Evolutionary conservation across 2,888 invertebrate species (phyloP).

Genomic region (Griposia aprilina): DNA sequence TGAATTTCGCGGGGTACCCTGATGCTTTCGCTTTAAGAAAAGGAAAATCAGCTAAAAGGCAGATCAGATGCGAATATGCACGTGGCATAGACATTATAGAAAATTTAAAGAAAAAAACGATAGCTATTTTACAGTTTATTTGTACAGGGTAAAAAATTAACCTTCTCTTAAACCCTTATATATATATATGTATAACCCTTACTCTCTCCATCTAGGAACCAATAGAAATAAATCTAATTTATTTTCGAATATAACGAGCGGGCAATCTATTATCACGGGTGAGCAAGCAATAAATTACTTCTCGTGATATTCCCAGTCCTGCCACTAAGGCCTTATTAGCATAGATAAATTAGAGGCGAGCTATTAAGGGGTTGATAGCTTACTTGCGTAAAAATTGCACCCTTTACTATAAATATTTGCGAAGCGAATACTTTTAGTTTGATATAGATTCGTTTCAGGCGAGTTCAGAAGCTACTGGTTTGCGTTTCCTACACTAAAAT

Average conservation of each 20-base stretch:
- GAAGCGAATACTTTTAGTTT: conserved; percentile 13
- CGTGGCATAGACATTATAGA: too few relatives aligned
- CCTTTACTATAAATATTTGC: conserved; percentile 8
- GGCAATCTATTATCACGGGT: conserved; percentile 40
- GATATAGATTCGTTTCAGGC: background rate
- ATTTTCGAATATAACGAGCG: conserved; percentile 4
- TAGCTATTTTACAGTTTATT: background rate
- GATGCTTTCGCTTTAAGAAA: too few relatives aligned
- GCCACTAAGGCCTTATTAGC: conserved; percentile 51
- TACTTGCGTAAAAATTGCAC: conserved; percentile 37
- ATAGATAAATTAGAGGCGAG: conserved; percentile 58
- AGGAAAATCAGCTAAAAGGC: too few relatives aligned
- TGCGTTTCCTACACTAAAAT: background rate
- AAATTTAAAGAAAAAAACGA: too few relatives aligned
- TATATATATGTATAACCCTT: too few relatives aligned
- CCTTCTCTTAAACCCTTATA: background rate
- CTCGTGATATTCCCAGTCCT: conserved; percentile 23
- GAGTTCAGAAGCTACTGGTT: background rate
- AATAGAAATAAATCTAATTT: conserved; percentile 20
- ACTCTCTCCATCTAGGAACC: background rate
- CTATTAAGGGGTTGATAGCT: conserved; percentile 36
- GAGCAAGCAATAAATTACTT: conserved; percentile 54
- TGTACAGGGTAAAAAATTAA: background rate
- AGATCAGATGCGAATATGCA: too few relatives aligned
- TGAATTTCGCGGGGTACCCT: too few relatives aligned